phyloP scores from a whole-genome alignment of 2,113 vertebrate species.

The Anolis carolinensis region DNA sequence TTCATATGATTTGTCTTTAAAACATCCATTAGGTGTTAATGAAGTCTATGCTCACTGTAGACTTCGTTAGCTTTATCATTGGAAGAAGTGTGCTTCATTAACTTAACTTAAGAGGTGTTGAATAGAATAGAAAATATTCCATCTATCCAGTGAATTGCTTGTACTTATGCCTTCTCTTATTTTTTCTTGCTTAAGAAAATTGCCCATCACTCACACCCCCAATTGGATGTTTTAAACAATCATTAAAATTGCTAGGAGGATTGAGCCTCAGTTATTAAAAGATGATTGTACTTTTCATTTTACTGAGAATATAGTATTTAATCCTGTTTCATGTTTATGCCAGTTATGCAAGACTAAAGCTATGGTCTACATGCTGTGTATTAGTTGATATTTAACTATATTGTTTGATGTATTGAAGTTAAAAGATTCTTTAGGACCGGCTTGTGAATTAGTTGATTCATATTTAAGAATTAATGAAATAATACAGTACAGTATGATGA shows the following conservation, averaged over 20 bases:
- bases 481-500: background rate
- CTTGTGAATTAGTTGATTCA: background rate
- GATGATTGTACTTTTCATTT: constrained; percentile 19
- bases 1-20: constrained; percentile 25
- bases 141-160: constrained; percentile 25
- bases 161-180: background rate
- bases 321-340: background rate
- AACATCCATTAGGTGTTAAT: background rate
- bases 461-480: background rate
- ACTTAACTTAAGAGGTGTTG: background rate
- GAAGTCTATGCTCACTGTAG: constrained; percentile 14
- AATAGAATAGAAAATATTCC: background rate
- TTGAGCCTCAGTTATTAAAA: background rate
- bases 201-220: background rate
- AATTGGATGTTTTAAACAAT: constrained; percentile 23
- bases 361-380: no score
- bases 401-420: background rate
- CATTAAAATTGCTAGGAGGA: background rate
- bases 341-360: background rate
- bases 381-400: background rate
- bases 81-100: constrained; percentile 29
- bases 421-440: background rate
- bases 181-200: constrained; percentile 6
- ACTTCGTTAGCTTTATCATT: background rate
- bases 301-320: background rate